Evolutionary conservation across 2,888 invertebrate species (phyloP).

Genomic region (Phengaris arion): DNA sequence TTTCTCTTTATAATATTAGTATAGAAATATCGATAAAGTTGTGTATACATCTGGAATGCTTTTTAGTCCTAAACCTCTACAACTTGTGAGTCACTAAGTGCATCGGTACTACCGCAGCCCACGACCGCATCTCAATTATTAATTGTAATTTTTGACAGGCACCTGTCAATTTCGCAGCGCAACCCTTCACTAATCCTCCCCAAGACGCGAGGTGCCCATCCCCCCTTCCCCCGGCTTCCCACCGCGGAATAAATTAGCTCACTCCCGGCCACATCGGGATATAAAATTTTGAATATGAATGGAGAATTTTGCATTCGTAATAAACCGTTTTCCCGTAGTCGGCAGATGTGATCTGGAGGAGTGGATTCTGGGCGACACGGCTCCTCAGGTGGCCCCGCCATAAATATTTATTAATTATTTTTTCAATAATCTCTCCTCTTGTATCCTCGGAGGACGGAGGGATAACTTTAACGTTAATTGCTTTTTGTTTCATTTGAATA

Average conservation of each 20-base stretch:
- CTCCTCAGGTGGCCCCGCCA: constrained; percentile 75
- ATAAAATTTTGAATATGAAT: constrained; percentile 95
- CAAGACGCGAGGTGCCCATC: constrained; percentile 68
- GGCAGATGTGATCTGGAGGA: constrained; percentile 75
- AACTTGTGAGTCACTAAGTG: not conserved
- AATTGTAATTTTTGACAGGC: constrained; percentile 79
- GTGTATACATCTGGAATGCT: not conserved
- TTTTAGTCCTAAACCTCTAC: not conserved
- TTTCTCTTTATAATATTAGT: too few species aligned
- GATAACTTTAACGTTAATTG: constrained; percentile 77
- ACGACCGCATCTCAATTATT: constrained; percentile 71
- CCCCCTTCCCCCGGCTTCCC: constrained; percentile 67
- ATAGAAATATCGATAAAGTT: too few species aligned
- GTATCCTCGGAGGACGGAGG: constrained; percentile 73
- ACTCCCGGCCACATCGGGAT: constrained; percentile 84
- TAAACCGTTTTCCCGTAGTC: constrained; percentile 82
- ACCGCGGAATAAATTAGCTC: constrained; percentile 87
- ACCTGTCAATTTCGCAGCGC: constrained; percentile 76
- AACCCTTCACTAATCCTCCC: constrained; percentile 77
- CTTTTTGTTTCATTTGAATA: constrained; percentile 80
- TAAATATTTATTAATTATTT: constrained; percentile 81
- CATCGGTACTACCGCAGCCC: constrained; percentile 34
- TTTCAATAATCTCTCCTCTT: constrained; percentile 78
- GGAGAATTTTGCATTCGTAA: constrained; percentile 92
- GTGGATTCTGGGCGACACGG: constrained; percentile 61